Evolutionary conservation across 2,888 invertebrate genomes (phyloP).

Genomic region (Diabrotica balteata): DNA sequence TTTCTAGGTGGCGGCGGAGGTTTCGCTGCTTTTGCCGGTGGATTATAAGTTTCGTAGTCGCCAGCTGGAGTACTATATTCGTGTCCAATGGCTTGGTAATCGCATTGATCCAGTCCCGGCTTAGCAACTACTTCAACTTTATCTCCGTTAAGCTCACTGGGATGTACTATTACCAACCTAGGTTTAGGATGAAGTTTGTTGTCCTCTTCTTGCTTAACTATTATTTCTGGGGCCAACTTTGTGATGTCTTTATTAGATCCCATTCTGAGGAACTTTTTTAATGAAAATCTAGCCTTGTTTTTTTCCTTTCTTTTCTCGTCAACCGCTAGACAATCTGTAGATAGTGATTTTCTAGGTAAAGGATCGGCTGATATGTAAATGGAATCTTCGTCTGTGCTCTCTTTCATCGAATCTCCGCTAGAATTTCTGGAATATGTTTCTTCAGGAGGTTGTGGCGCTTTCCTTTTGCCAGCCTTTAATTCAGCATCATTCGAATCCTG

Average conservation of each 20-base stretch:
- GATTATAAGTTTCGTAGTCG: conserved; percentile 38
- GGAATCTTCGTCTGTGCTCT: conserved; percentile 21
- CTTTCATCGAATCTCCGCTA: conserved; percentile 66
- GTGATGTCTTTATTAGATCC: conserved; percentile 76
- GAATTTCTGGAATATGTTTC: conserved; percentile 67
- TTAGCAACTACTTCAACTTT: conserved; percentile 76
- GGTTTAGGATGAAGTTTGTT: conserved; percentile 45
- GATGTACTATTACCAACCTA: conserved; percentile 84
- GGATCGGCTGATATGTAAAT: conserved; percentile 66
- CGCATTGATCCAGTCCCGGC: conserved; percentile 52
- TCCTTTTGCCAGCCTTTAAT: conserved; percentile 68
- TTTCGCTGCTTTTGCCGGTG: conserved; percentile 11
- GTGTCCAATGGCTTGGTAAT: conserved; percentile 24
- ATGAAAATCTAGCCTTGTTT: conserved; percentile 78
- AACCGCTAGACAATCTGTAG: conserved; percentile 73
- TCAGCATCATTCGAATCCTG: conserved; percentile 66
- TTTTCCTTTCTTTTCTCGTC: conserved; percentile 69
- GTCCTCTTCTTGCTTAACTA: conserved; percentile 40
- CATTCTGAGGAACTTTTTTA: conserved; percentile 83
- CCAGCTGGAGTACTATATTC: conserved; percentile 37
- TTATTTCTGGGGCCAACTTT: conserved; percentile 63
- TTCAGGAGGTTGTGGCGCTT: conserved; percentile 81
- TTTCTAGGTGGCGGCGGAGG: conserved; percentile 79
- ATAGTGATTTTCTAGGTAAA: conserved; percentile 73
- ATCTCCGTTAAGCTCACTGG: conserved; percentile 82